Evolutionary conservation across 2,797 vertebrate genomes (phyloP).

Genomic region (Rhinophrynus dorsalis): DNA sequence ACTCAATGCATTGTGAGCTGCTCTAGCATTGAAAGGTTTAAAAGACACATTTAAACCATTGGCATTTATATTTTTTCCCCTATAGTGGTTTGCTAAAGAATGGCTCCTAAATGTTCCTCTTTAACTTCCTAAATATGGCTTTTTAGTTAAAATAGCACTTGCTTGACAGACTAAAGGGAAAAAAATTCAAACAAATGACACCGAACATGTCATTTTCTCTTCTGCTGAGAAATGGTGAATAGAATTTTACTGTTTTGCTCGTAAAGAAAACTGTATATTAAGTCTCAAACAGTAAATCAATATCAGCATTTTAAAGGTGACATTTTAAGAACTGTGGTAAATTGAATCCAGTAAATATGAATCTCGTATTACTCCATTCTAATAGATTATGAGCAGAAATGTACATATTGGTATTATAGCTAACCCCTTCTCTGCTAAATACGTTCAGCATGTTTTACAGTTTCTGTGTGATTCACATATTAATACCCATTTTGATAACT

Average conservation of each 20-base stretch:
- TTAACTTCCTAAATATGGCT: no score
- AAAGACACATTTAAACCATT: no score
- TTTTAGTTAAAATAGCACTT: no score
- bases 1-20: no score
- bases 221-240: conserved; percentile 44
- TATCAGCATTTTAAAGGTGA: conserved; percentile 68
- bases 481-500: no score
- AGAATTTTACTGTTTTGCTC: conserved; percentile 53
- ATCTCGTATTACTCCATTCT: conserved; percentile 64
- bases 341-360: conserved; percentile 64
- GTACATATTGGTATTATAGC: conserved; percentile 6
- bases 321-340: conserved; percentile 68
- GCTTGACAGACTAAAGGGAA: conserved; percentile 1
- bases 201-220: conserved; percentile 14
- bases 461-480: background rate
- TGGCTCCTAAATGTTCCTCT: no score
- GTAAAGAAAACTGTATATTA: conserved; percentile 54
- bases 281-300: conserved; percentile 70
- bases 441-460: background rate
- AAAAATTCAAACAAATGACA: conserved; percentile 52
- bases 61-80: no score
- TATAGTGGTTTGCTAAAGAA: no score
- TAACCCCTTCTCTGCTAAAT: conserved; percentile 13
- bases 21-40: no score
- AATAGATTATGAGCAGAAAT: conserved; percentile 65